Base-by-base conservation (phyloP, 1,140 invertebrate genomes). In the Scylla paramamosain region DNA sequence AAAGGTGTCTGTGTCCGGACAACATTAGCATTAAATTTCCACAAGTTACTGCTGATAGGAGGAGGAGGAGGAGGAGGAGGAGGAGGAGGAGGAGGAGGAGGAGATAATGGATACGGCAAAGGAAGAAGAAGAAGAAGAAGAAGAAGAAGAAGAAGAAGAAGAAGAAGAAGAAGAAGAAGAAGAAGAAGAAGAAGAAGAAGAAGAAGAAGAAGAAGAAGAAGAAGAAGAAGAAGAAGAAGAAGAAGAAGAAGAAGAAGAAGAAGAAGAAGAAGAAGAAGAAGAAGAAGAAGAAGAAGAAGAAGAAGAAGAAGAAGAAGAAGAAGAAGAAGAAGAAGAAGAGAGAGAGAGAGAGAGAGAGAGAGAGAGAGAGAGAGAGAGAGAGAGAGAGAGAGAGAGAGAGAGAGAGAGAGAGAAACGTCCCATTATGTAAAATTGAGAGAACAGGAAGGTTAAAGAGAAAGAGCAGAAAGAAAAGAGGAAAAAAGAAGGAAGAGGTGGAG, bases 331-430 rank as follows among this genome's bases (percentile, higher is more conserved):
- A 67, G 59, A 67, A 16, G 20, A 16, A 67, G 59, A 67, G 59
- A 67, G 59, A 67, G 59, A 67, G 59, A 67, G 59, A 67, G 59
- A 67, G 59, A 67, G 59, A 67, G 59, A 67, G 59, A 67, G 59
- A 67, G 59, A 67, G 59, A 67, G 59, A 67, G 59, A 67, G 59
- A 67, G 59, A 67, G 59, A 67, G 59, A 67, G 59, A 67, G 59
- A 67, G 20, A 25, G 59, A 67, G 20, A 16, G 20, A 25, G 20
- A 16, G 20, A 67, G 59, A 20, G 20, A 16, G 3, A 16, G 20
- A 67, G 59, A 25, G 59, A 67, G 59, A 48, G 46, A 67, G 59
- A 67, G 59, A 67, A 67, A 25, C 7, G 8, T 3, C 2, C 6
- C 0, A 77, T 77, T 7, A 77, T n/a, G 16, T 20, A n/a, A 77